These are phyloP conservation scores for Poecilia gillii DNA, from an alignment of 2,797 vertebrate species.

Conservation along the genomic window DNA sequence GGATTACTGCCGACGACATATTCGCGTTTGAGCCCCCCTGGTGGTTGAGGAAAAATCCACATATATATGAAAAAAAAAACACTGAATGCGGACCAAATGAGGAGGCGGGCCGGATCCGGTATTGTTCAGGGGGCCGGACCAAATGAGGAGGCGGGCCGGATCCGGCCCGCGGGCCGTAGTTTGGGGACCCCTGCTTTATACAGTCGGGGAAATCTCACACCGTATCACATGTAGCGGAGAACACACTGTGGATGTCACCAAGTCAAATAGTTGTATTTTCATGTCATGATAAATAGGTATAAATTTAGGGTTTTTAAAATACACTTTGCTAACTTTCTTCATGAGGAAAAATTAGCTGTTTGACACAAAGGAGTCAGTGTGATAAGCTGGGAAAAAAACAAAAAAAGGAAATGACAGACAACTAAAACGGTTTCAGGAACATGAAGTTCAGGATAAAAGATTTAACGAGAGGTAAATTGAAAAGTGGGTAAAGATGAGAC, in stretches of 20 bases:
- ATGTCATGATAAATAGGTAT: background rate
- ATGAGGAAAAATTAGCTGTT: background rate
- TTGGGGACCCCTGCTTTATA: too few relatives aligned
- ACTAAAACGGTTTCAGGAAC: conserved; percentile 12
- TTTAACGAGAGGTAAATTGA: conserved; percentile 12
- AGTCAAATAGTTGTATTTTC: background rate
- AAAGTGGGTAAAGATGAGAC: conserved; percentile 39
- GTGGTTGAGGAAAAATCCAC: too few relatives aligned
- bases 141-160: too few relatives aligned
- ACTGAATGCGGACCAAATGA: too few relatives aligned
- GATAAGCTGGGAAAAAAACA: background rate
- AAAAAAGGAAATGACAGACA: background rate
- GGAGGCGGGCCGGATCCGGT: too few relatives aligned
- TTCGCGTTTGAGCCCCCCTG: too few relatives aligned
- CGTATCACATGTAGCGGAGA: background rate
- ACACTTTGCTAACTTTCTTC: background rate
- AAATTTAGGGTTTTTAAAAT: background rate
- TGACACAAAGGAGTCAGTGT: background rate
- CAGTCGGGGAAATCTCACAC: background rate
- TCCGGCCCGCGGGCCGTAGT: too few relatives aligned
- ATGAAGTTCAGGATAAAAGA: conserved; percentile 29
- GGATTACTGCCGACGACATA: too few relatives aligned
- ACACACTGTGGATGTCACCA: background rate
- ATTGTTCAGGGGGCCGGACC: too few relatives aligned
- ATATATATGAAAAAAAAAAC: too few relatives aligned